Conservation (phyloP, 2,888 invertebrate species). For the Xanthia togata region DNA sequence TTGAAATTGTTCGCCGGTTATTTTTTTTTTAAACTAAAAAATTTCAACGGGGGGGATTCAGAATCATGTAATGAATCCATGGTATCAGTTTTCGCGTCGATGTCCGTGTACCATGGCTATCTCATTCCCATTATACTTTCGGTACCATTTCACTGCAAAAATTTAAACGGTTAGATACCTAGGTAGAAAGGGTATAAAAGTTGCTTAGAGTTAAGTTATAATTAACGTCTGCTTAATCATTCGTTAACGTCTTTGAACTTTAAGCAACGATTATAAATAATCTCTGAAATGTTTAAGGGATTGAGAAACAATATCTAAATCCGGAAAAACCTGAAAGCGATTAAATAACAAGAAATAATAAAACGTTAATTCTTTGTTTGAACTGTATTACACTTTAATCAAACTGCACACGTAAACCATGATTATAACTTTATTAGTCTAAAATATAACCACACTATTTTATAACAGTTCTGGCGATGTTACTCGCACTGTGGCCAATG, state of each 20-base stretch:
- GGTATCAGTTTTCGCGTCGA: too few relatives aligned
- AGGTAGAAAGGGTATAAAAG: neutral
- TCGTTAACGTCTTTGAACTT: neutral
- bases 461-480: neutral
- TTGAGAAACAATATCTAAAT: too few relatives aligned
- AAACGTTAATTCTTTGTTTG: neutral
- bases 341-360: slow-evolving; percentile 7
- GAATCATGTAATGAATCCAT: too few relatives aligned
- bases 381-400: neutral
- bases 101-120: slow-evolving; percentile 70
- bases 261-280: neutral
- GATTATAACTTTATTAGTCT: neutral
- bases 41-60: too few relatives aligned
- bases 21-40: too few relatives aligned
- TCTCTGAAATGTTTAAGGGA: neutral
- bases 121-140: slow-evolving; percentile 66
- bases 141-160: slow-evolving; percentile 27
- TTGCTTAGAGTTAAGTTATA: neutral
- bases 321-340: too few relatives aligned
- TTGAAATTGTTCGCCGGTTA: too few relatives aligned
- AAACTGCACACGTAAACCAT: neutral
- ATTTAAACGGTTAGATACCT: neutral
- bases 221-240: neutral
- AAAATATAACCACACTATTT: neutral
- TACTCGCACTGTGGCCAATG: neutral